phyloP scores from a whole-genome alignment of 53 echinoderm and acorn worm genomes.

The Holothuria leucospilota region DNA sequence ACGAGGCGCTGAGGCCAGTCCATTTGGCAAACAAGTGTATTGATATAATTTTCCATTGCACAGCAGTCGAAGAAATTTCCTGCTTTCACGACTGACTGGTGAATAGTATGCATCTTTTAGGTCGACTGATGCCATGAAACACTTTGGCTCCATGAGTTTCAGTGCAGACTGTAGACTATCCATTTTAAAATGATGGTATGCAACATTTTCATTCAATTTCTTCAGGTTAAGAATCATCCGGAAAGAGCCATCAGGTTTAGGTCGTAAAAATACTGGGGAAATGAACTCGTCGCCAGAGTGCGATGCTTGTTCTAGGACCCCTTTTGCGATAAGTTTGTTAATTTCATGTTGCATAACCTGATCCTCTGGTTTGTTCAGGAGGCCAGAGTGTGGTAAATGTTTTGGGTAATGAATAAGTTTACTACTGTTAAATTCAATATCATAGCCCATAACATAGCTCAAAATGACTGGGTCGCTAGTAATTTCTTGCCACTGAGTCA shows the following conservation, averaged over 20 bases:
- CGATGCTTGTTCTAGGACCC: neutral
- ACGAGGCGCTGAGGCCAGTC: neutral
- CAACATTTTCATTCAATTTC: neutral
- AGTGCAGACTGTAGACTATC: neutral
- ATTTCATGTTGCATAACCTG: neutral
- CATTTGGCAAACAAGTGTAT: neutral
- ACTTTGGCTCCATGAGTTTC: neutral
- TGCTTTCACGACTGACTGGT: neutral
- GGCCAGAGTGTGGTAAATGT: no score
- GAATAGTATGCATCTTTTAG: no score
- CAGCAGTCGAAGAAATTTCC: neutral
- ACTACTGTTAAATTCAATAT: no score
- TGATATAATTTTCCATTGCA: neutral
- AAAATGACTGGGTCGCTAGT: no score
- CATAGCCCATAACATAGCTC: no score
- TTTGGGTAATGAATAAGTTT: no score
- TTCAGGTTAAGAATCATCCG: constrained; percentile 2
- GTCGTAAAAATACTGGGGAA: no score
- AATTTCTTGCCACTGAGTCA: neutral
- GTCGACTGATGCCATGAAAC: neutral
- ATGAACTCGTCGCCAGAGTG: no score
- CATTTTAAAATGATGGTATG: no score
- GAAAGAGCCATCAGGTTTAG: neutral
- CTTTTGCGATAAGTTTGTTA: neutral
- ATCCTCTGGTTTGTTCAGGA: neutral